Evolutionary conservation across 2,113 vertebrate genomes (phyloP).

Genomic region (Clarias magur): DNA sequence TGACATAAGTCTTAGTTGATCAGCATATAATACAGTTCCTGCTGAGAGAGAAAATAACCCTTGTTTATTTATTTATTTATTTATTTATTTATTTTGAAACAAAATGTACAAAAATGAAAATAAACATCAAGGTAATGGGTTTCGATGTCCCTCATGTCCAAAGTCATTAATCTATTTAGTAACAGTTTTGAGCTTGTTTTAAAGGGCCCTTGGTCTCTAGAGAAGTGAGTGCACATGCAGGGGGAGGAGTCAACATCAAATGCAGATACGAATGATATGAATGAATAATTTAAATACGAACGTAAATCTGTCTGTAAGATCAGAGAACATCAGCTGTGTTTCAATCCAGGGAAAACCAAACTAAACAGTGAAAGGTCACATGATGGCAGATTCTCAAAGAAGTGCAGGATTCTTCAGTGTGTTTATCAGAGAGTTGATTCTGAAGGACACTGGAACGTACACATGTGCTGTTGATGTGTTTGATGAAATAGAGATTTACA

Average conservation of each 20-base stretch:
- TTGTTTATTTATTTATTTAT: too few relatives aligned
- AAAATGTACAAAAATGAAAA: too few relatives aligned
- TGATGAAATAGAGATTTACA: neutral
- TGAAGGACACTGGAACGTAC: constrained; percentile 6
- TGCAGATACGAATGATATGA: constrained; percentile 44
- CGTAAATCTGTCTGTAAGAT: constrained; percentile 5
- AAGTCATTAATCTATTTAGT: neutral
- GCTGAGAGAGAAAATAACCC: too few relatives aligned
- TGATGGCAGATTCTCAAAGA: neutral
- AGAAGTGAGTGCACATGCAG: constrained; percentile 21
- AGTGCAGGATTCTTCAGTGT: constrained; percentile 5
- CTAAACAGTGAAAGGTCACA: neutral
- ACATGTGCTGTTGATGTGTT: neutral
- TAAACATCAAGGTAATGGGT: too few relatives aligned
- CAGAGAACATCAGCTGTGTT: neutral
- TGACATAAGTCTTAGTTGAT: too few relatives aligned
- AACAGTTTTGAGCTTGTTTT: neutral
- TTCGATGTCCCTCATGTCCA: too few relatives aligned
- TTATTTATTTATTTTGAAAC: too few relatives aligned
- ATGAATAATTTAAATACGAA: neutral
- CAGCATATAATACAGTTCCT: too few relatives aligned
- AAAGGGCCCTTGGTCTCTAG: neutral
- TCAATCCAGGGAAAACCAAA: neutral
- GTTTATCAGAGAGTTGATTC: constrained; percentile 24
- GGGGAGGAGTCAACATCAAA: constrained; percentile 18